phyloP scores from a whole-genome alignment of 1,140 invertebrate genomes.

The Hyles euphorbiae region DNA sequence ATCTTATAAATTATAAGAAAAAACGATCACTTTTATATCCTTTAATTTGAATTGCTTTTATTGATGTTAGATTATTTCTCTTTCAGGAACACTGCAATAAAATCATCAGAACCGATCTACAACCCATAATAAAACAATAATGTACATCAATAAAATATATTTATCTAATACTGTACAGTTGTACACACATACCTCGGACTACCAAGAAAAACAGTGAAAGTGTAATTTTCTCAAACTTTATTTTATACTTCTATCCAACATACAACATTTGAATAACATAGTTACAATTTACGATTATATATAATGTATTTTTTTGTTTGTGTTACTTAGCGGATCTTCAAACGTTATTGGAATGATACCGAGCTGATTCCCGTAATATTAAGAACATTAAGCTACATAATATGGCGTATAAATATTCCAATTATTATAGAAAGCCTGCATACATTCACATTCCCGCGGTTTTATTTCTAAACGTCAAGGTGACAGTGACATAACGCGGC shows the following conservation, averaged over 20 bases:
- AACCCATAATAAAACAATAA: constrained; percentile 48
- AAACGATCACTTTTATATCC: too few species aligned
- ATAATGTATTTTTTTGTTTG: constrained; percentile 30
- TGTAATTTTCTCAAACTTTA: constrained; percentile 50
- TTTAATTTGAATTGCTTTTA: too few species aligned
- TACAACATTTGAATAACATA: constrained; percentile 68
- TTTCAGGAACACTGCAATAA: constrained; percentile 34
- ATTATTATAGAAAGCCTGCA: neutral
- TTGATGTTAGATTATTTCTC: constrained; percentile 10
- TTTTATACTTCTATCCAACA: constrained; percentile 68
- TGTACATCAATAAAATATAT: constrained; percentile 58
- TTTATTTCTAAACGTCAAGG: neutral
- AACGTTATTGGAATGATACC: constrained; percentile 65
- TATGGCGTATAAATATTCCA: too few species aligned
- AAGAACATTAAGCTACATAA: too few species aligned
- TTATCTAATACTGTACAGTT: constrained; percentile 65
- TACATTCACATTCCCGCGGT: neutral
- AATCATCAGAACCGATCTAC: constrained; percentile 21
- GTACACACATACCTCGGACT: constrained; percentile 25
- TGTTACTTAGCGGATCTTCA: constrained; percentile 55
- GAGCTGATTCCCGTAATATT: constrained; percentile 49
- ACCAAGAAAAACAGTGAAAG: constrained; percentile 52
- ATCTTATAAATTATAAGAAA: too few species aligned
- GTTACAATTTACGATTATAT: constrained; percentile 51
- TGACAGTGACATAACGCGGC: neutral